Base-by-base conservation (phyloP, 2,797 vertebrate species). In the Philypnodon macrostomus region DNA sequence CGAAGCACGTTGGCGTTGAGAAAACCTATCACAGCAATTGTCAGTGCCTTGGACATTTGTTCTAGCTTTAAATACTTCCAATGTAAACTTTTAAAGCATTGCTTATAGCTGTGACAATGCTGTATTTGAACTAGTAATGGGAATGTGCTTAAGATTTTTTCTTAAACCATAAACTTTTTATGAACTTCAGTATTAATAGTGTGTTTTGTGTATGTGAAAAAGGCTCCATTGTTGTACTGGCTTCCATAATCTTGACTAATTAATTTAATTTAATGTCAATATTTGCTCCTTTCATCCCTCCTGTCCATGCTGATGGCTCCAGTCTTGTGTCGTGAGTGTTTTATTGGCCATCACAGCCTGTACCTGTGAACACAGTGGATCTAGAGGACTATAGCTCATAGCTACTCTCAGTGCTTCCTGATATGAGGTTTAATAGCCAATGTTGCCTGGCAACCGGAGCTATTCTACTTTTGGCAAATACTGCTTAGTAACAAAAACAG, bases 381-480 rank as follows among this genome's bases (percentile, higher is more conserved):
- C 66, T 62, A 18, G 67, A 59, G 77, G 69, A 55, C 65, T 78
- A 41, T 62, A 53, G 62, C 75, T 76, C 57, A 67, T 75, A 77
- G 68, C 75, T 57, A 45, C 51, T 24, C 48, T 40, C 63, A 3
- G 41, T 36, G 49, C 70, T 70, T 77, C 74, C 61, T 67, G 55
- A 64, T 63, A 63, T 63, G 59, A 77, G 74, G 80, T 78, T 76
- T 55, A 77, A 58, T 79, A 77, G 69, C 66, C 63, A 73, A 84
- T 79, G 83, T 84, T 81, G 82, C 83, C 73, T 73, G 80, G 83
- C 83, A 87, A 87, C 85, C 39, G 58, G 53, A 60, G 64, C 67
- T 67, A 45, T 76, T 78, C 74, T 54, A 78, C 75, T 79, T 85
- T 85, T 79, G 73, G 79, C 62, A 70, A 77, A 59, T 73, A 80